A percentile compares a stretch with the other conserved stretches of the same genome.
These are phyloP conservation scores for Himalopsyche japonica DNA, from an alignment of 2,888 invertebrate genomes.

Conservation along the genomic window DNA sequence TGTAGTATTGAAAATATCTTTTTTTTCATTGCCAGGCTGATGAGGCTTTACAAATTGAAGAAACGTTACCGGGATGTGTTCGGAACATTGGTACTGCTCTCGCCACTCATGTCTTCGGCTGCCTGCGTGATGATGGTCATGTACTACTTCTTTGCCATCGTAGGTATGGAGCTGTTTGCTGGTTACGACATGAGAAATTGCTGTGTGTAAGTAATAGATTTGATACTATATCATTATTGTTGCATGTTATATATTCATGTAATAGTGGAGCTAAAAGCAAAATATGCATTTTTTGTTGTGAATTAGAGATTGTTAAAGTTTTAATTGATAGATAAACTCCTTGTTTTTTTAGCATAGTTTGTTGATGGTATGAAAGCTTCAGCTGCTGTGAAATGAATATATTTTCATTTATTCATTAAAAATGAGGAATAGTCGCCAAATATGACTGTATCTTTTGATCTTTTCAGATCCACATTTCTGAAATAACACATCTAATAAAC, in stretches of 20 bases:
- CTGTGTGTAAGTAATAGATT: constrained; percentile 71
- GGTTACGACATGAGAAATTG: constrained; percentile 76
- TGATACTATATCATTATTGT: not conserved
- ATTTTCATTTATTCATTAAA: too few species aligned
- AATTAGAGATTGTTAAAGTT: too few species aligned
- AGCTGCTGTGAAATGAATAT: too few species aligned
- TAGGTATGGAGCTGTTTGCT: constrained; percentile 87
- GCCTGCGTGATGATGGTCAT: constrained; percentile 80
- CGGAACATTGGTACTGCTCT: constrained; percentile 77
- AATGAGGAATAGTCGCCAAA: too few species aligned
- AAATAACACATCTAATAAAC: too few species aligned
- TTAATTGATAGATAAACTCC: too few species aligned
- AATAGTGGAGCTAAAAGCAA: too few species aligned
- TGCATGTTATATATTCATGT: too few species aligned
- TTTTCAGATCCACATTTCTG: too few species aligned
- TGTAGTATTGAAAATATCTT: not conserved
- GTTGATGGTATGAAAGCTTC: too few species aligned
- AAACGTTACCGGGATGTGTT: constrained; percentile 82
- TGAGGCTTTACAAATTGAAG: constrained; percentile 77
- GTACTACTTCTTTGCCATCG: constrained; percentile 87
- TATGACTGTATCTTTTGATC: too few species aligned
- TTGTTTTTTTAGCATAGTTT: not conserved
- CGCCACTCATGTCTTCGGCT: constrained; percentile 82
- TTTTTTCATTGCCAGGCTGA: constrained; percentile 49
- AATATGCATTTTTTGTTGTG: too few species aligned